Percentiles rank a stretch among this genome's conserved stretches.
These are phyloP conservation scores for Polyommatus iphigenia DNA, from an alignment of 2,888 invertebrate species.

Conservation along the genomic window DNA sequence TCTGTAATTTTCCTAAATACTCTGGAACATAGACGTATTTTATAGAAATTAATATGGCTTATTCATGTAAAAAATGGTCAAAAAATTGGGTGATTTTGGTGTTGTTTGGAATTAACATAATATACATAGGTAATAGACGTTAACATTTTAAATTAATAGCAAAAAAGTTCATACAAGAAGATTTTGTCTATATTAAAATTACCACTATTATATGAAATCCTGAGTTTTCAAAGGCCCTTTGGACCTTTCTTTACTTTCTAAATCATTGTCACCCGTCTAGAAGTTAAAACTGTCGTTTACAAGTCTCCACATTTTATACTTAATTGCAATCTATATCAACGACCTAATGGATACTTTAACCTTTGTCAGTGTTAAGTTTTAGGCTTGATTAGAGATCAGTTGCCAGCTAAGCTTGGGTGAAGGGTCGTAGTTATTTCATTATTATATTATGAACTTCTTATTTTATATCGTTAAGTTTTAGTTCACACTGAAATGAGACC, in stretches of 20 bases:
- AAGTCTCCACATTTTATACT: conserved; percentile 21
- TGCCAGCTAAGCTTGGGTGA: neutral
- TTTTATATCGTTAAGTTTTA: too few species aligned
- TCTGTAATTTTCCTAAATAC: neutral
- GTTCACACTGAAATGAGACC: too few species aligned
- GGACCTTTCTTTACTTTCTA: neutral
- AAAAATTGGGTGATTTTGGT: too few species aligned
- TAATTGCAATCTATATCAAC: conserved; percentile 15
- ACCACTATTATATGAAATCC: too few species aligned
- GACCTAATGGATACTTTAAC: conserved; percentile 11
- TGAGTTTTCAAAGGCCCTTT: neutral
- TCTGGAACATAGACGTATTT: too few species aligned
- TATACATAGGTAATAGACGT: too few species aligned
- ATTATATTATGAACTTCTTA: too few species aligned
- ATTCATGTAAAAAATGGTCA: too few species aligned
- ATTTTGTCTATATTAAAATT: neutral
- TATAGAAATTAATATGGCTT: too few species aligned
- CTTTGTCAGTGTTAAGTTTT: neutral
- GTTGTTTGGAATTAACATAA: too few species aligned
- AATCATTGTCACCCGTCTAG: neutral
- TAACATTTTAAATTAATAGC: too few species aligned
- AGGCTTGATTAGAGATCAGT: neutral
- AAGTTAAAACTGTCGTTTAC: conserved; percentile 19
- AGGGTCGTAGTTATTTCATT: neutral
- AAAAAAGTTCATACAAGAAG: neutral